Evolutionary conservation across 2,113 vertebrate species (phyloP).

Genomic region (Sula dactylatra): DNA sequence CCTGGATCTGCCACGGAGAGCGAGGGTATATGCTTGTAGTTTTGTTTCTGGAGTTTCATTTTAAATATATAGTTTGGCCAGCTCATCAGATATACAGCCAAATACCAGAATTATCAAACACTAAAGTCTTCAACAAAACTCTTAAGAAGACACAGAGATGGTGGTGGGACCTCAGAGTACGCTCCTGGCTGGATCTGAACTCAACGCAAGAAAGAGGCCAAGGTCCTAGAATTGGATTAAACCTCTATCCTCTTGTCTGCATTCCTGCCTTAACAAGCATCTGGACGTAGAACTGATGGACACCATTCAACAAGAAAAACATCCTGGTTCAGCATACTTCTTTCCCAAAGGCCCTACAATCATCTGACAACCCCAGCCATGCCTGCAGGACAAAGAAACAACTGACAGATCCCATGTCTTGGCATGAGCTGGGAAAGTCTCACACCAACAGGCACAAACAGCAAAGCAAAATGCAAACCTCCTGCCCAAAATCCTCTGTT

Average conservation of each 20-base stretch:
- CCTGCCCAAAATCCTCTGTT: neutral
- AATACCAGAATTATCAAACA: neutral
- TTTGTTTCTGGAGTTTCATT: neutral
- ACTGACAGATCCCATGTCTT: fast-evolving
- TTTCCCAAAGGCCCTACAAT: neutral
- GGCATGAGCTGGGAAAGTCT: neutral
- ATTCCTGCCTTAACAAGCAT: neutral
- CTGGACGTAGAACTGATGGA: neutral
- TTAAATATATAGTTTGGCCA: neutral
- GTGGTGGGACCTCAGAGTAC: neutral
- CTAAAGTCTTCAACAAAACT: neutral
- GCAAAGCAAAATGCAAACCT: neutral
- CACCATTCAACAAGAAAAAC: neutral
- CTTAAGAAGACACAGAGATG: neutral
- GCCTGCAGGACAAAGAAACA: neutral
- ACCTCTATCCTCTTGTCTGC: neutral
- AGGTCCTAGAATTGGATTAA: neutral
- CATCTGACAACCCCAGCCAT: neutral
- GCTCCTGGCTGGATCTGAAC: neutral
- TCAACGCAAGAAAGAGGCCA: neutral
- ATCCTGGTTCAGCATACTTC: neutral
- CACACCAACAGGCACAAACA: neutral
- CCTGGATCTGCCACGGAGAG: neutral
- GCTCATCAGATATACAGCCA: neutral
- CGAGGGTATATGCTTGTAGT: neutral